phyloP scores from a whole-genome alignment of 2,113 vertebrate genomes.

The Amia ocellicauda region DNA sequence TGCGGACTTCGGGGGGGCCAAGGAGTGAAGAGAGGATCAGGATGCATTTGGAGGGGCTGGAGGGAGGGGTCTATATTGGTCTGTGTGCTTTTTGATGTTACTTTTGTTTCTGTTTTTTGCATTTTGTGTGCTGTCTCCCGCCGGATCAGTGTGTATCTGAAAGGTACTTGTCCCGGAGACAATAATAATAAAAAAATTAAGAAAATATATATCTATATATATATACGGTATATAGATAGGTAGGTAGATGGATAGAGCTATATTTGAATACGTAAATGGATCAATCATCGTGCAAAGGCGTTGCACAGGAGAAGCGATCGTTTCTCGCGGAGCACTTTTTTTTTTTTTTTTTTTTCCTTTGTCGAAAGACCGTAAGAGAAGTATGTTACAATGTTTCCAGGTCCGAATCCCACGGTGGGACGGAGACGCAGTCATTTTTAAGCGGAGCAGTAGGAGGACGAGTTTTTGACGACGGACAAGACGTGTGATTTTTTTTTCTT shows the following conservation, averaged over 20 bases:
- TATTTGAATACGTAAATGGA: conserved; percentile 48
- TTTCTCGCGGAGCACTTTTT: conserved; percentile 67
- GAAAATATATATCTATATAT: conserved; percentile 45
- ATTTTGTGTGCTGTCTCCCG: conserved; percentile 56
- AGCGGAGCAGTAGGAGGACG: too few species aligned
- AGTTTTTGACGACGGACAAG: too few species aligned
- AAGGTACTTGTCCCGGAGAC: conserved; percentile 66
- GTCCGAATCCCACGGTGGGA: too few species aligned
- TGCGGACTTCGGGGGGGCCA: too few species aligned
- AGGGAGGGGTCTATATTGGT: too few species aligned
- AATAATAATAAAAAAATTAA: conserved; percentile 65
- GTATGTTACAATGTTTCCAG: too few species aligned
- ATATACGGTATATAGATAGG: conserved; percentile 48
- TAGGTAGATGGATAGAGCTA: conserved; percentile 50
- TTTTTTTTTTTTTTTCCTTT: conserved; percentile 27
- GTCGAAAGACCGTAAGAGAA: too few species aligned
- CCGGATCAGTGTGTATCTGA: conserved; percentile 56
- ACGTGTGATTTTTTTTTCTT: too few species aligned
- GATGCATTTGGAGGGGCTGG: too few species aligned
- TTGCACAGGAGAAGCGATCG: conserved; percentile 51
- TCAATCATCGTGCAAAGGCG: conserved; percentile 65
- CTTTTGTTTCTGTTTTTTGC: conserved; percentile 7
- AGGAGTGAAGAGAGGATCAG: too few species aligned
- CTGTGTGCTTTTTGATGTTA: not conserved
- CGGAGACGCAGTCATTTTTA: too few species aligned